Base-by-base conservation (phyloP, 2,888 invertebrate species). In the Prosapia bicincta region DNA sequence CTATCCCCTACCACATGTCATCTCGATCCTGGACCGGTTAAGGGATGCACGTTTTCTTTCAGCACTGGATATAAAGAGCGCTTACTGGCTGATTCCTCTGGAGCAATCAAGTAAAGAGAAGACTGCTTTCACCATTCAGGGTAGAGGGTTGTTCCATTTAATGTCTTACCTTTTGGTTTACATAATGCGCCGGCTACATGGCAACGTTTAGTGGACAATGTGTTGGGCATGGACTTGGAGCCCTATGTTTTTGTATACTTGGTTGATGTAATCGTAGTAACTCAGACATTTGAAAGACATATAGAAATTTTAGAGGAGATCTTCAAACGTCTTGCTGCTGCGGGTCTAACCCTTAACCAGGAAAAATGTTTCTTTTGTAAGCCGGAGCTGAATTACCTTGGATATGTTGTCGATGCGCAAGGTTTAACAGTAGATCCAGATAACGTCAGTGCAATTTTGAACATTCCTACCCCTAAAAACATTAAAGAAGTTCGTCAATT, bases 161-260 rank as follows among this genome's bases (percentile, higher is more conserved):
- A 30, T 1, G 80, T 80, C 0, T 81, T 83, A 81, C 82, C 83
- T 67, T 15, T 26, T 78, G 83, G 82, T 1, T 72, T 83, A 3
- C 79, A 80, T 69, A 79, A 79, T 66, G 81, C 82, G 0, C 80
- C 81, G 0, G 81, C 81, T 7, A 82, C 82, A 0, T 83, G 81
- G 65, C 82, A 82, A 71, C 69, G 82, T 0, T 74, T 83, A 23
- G 74, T 83, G 71, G 82, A 83, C 66, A 54, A 26, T 0, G 71
- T 83, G 7, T 79, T 83, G 1, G 81, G 81, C 0, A 80, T 81
- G 1, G 81, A 82, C 26, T 66, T 82, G n/a, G 73, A 73, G 15
- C 73, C 73, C 0, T 23, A 67, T 3, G 73, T 26, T 10, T 68
- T 68, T 26, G 68, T 26, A 1, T 68, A 68, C 13, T 10, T 68